Conservation (phyloP, 2,113 vertebrate genomes). For the Etheostoma spectabile region DNA sequence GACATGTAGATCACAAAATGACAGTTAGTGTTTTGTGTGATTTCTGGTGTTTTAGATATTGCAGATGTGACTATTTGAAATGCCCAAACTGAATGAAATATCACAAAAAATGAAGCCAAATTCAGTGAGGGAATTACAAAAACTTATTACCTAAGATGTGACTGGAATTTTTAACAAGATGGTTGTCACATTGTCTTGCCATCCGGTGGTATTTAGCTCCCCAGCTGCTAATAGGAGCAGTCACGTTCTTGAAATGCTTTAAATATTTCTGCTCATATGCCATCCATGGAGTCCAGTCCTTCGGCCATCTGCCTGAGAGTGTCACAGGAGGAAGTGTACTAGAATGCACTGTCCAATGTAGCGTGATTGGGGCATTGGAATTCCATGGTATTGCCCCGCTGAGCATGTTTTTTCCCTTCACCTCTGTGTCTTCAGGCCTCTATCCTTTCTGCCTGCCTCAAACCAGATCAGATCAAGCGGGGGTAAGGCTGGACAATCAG, state of each 20-base stretch:
- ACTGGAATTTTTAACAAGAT: conserved; percentile 16
- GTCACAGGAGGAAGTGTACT: conserved; percentile 43
- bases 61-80: conserved; percentile 63
- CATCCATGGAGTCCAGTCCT: conserved; percentile 53
- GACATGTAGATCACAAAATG: conserved; percentile 72
- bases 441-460: neutral
- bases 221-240: conserved; percentile 45
- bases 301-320: conserved; percentile 21
- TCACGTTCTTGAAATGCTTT: conserved; percentile 45
- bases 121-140: conserved; percentile 37
- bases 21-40: conserved; percentile 71
- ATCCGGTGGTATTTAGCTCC: conserved; percentile 1
- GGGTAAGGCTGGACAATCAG: neutral
- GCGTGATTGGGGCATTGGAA: conserved; percentile 16
- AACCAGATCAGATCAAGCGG: neutral
- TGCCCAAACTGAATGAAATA: conserved; percentile 46
- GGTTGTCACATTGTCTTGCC: neutral
- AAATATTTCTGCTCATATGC: conserved; percentile 43
- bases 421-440: neutral
- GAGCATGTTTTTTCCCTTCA: no score
- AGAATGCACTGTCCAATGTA: conserved; percentile 4
- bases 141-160: neutral
- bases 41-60: conserved; percentile 72
- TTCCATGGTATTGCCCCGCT: conserved; percentile 17
- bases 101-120: conserved; percentile 32